Percentiles rank a stretch among this genome's conserved stretches.
Conservation (phyloP, 2,797 vertebrate genomes). For the Sparus aurata region DNA sequence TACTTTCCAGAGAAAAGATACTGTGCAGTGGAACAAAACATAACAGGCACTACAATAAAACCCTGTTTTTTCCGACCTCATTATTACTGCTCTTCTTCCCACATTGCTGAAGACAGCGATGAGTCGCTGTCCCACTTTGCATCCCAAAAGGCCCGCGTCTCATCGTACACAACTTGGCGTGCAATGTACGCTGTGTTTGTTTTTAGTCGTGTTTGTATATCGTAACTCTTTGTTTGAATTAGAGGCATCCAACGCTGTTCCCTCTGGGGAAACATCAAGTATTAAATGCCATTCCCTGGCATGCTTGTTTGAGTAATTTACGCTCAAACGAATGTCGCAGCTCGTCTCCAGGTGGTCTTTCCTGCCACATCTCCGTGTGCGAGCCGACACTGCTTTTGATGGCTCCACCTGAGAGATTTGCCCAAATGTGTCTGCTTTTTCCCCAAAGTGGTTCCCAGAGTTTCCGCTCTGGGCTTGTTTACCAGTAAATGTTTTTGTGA, state of each 20-base stretch:
- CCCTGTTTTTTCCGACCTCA: slow-evolving; percentile 12
- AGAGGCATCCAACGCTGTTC: slow-evolving; percentile 66
- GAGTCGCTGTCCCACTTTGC: slow-evolving; percentile 63
- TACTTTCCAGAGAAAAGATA: neutral
- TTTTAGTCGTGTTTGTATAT: slow-evolving; percentile 74
- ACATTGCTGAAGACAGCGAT: slow-evolving; percentile 35
- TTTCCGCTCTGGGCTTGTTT: slow-evolving; percentile 84
- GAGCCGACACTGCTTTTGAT: slow-evolving; percentile 80
- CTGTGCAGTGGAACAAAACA: neutral
- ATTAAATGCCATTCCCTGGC: slow-evolving; percentile 78
- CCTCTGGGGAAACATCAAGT: slow-evolving; percentile 79
- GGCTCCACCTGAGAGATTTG: slow-evolving; percentile 87
- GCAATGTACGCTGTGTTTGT: slow-evolving; percentile 67
- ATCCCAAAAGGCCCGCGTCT: slow-evolving; percentile 65
- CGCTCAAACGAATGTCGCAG: slow-evolving; percentile 79
- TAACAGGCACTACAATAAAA: neutral
- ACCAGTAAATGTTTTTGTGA: slow-evolving; percentile 82
- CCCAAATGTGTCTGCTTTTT: slow-evolving; percentile 79
- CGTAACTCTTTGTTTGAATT: slow-evolving; percentile 70
- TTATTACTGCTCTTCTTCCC: slow-evolving; percentile 7
- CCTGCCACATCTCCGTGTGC: slow-evolving; percentile 72
- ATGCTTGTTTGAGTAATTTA: slow-evolving; percentile 85
- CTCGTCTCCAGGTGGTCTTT: slow-evolving; percentile 85
- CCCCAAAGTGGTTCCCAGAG: slow-evolving; percentile 72
- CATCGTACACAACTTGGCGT: slow-evolving; percentile 53